A percentile compares a stretch with the other conserved stretches of the same genome.
Evolutionary conservation across 2,797 vertebrate species (phyloP).

Genomic region (Falco novaeseelandiae): DNA sequence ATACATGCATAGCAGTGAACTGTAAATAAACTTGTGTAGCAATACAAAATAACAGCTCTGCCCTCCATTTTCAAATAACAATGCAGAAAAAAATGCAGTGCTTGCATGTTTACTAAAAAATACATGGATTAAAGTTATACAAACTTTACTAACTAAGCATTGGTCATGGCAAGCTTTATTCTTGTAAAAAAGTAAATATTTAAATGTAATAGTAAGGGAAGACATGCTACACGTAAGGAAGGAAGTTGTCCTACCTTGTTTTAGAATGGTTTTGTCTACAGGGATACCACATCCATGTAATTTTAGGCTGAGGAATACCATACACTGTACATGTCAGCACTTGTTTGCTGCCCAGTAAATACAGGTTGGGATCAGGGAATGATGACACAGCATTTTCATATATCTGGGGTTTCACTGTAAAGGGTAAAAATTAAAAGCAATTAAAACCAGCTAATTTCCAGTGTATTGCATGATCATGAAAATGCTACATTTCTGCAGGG

Average conservation of each 20-base stretch:
- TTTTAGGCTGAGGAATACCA: conserved; percentile 86
- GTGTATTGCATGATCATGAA: background rate
- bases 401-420: conserved; percentile 92
- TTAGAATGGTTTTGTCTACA: conserved; percentile 82
- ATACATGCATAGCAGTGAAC: background rate
- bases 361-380: conserved; percentile 81
- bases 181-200: background rate
- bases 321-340: conserved; percentile 88
- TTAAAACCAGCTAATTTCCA: conserved; percentile 17
- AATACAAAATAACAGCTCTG: background rate
- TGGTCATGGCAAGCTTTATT: background rate
- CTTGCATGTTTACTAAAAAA: background rate
- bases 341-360: conserved; percentile 84
- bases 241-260: conserved; percentile 85
- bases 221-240: background rate
- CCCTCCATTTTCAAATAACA: background rate
- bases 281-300: conserved; percentile 91
- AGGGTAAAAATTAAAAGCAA: conserved; percentile 2
- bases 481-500: background rate
- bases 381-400: conserved; percentile 90
- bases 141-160: background rate
- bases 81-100: background rate
- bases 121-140: background rate
- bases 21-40: background rate
- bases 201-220: background rate